These are phyloP conservation scores for Diachrysia chrysitis DNA, from an alignment of 2,888 invertebrate species.

Conservation along the genomic window DNA sequence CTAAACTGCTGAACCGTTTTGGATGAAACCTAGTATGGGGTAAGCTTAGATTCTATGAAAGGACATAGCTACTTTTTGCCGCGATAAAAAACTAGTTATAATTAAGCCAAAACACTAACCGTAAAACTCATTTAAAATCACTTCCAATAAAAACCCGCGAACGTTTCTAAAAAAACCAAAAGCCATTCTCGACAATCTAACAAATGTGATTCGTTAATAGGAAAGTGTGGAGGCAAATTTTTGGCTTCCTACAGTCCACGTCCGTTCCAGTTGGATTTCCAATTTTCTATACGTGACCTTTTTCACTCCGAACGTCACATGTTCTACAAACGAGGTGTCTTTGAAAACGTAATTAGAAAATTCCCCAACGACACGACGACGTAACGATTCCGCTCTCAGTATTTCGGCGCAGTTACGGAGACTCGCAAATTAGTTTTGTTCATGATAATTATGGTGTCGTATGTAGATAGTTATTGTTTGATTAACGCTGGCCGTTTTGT, in stretches of 20 bases:
- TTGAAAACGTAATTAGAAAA: constrained; percentile 89
- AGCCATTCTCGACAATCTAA: constrained; percentile 51
- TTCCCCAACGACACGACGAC: constrained; percentile 86
- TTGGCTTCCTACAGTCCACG: constrained; percentile 48
- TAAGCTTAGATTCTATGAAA: too few species aligned
- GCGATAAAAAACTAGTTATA: too few species aligned
- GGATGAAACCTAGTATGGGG: too few species aligned
- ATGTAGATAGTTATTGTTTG: constrained; percentile 14
- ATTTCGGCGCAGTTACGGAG: constrained; percentile 70
- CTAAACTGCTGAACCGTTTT: too few species aligned
- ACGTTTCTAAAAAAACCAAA: constrained; percentile 21
- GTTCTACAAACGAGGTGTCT: constrained; percentile 88
- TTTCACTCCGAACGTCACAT: constrained; percentile 85
- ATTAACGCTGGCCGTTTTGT: not conserved
- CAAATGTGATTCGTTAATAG: constrained; percentile 81
- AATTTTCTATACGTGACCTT: constrained; percentile 88
- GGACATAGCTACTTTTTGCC: too few species aligned
- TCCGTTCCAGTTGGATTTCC: constrained; percentile 69
- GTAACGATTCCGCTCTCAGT: constrained; percentile 72
- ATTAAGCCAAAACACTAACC: not conserved
- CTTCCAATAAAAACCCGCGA: not conserved
- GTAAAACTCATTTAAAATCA: not conserved
- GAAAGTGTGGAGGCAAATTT: constrained; percentile 79
- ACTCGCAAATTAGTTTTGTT: constrained; percentile 84
- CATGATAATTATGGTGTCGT: constrained; percentile 49